phyloP scores from a whole-genome alignment of 2,797 vertebrate genomes.

The Tachyglossus aculeatus region DNA sequence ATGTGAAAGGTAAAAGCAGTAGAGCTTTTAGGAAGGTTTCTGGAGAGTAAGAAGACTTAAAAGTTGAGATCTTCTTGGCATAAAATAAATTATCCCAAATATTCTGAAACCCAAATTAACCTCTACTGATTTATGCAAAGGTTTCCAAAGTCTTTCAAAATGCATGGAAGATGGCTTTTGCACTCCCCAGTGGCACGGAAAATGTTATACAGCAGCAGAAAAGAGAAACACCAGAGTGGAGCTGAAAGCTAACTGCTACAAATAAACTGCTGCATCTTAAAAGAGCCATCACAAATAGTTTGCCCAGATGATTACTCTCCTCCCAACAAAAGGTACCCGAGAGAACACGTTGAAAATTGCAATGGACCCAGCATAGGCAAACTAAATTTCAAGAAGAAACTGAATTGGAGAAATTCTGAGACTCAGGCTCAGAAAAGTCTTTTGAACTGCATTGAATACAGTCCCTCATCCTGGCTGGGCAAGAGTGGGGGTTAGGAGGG shows the following conservation, averaged over 20 bases:
- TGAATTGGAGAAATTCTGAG: not conserved
- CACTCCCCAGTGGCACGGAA: slow-evolving; percentile 55
- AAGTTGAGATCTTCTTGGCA: slow-evolving; percentile 3
- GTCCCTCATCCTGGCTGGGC: too few species aligned
- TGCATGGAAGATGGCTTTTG: slow-evolving; percentile 58
- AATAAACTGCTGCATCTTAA: not conserved
- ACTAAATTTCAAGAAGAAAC: not conserved
- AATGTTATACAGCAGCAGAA: slow-evolving; percentile 51
- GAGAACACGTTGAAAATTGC: not conserved
- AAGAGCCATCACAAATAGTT: slow-evolving; percentile 12
- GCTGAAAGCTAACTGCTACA: slow-evolving; percentile 42
- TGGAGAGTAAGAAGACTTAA: not conserved
- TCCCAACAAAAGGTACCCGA: not conserved
- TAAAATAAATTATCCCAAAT: slow-evolving; percentile 46
- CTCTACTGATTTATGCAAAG: slow-evolving; percentile 52
- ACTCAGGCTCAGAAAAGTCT: too few species aligned
- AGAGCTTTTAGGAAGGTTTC: not conserved
- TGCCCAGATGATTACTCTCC: not conserved
- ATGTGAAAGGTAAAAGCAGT: not conserved
- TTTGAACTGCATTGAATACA: too few species aligned
- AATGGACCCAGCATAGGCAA: not conserved
- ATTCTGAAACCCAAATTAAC: slow-evolving; percentile 45
- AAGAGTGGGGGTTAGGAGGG: too few species aligned
- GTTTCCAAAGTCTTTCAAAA: slow-evolving; percentile 61
- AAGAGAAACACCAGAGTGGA: slow-evolving; percentile 1